A percentile compares a stretch with the other conserved stretches of the same genome.
These are phyloP conservation scores for Phengaris alcon DNA, from an alignment of 2,888 invertebrate genomes.

Conservation along the genomic window DNA sequence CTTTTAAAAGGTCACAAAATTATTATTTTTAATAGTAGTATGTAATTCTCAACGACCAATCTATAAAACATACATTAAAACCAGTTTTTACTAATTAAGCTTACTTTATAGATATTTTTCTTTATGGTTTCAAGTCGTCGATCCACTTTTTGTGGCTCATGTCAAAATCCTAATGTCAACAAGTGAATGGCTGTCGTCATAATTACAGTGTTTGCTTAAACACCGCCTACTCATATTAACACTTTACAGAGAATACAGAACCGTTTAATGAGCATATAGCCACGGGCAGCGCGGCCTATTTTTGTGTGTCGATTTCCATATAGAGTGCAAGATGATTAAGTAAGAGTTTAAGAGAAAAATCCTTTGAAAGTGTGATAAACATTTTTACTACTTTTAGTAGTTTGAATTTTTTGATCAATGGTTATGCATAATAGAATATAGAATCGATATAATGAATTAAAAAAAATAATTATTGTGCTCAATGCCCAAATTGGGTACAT, in stretches of 20 bases:
- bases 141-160: neutral
- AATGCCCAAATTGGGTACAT: too few relatives aligned
- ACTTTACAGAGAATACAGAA: slow-evolving; percentile 17
- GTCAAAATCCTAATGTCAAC: slow-evolving; percentile 15
- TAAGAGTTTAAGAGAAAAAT: slow-evolving; percentile 11
- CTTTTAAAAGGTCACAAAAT: too few relatives aligned
- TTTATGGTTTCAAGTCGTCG: neutral
- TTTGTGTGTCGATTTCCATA: slow-evolving; percentile 19
- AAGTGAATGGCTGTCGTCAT: slow-evolving; percentile 16
- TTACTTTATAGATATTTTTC: neutral
- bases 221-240: slow-evolving; percentile 5
- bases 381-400: slow-evolving; percentile 6
- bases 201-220: slow-evolving; percentile 15
- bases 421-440: neutral
- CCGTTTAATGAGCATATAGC: slow-evolving; percentile 17
- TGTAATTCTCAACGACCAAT: too few relatives aligned
- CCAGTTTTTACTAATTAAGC: neutral
- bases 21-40: too few relatives aligned
- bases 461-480: too few relatives aligned
- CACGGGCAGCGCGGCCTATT: slow-evolving; percentile 18
- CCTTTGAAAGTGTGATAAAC: neutral
- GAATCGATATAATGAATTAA: too few relatives aligned
- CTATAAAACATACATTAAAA: too few relatives aligned
- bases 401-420: slow-evolving; percentile 1
- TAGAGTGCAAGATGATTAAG: slow-evolving; percentile 5